phyloP scores from a whole-genome alignment of 2,888 invertebrate genomes.

The Malthinus flaveolus region DNA sequence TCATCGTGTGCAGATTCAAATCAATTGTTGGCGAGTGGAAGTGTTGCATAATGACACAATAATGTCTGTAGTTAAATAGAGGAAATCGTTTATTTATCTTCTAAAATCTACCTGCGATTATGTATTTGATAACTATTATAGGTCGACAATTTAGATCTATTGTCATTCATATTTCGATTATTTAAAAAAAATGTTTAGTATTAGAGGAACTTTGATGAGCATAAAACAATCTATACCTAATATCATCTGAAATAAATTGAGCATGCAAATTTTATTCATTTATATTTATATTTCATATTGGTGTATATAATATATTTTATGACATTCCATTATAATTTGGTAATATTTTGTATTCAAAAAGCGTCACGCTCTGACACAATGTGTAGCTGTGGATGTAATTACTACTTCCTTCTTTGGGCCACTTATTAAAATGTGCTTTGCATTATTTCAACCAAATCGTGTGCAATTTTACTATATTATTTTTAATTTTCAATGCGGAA shows the following conservation, averaged over 20 bases:
- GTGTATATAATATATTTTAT: slow-evolving; percentile 9
- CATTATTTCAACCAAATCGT: slow-evolving; percentile 25
- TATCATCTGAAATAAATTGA: slow-evolving; percentile 27
- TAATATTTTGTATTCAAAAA: slow-evolving; percentile 33
- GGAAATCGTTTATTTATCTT: slow-evolving; percentile 4
- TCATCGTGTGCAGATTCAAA: too few relatives aligned
- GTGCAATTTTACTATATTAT: slow-evolving; percentile 7
- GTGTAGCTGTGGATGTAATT: slow-evolving; percentile 26
- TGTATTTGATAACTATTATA: neutral
- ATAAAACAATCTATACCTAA: neutral
- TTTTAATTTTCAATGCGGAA: too few relatives aligned
- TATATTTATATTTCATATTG: slow-evolving; percentile 23
- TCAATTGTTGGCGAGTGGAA: too few relatives aligned
- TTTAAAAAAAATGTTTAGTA: slow-evolving; percentile 18
- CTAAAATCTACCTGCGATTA: neutral
- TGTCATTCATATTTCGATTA: slow-evolving; percentile 10
- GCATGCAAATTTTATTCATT: slow-evolving; percentile 27
- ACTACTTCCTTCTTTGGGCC: slow-evolving; percentile 24
- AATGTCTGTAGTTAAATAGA: neutral
- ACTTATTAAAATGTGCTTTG: slow-evolving; percentile 27
- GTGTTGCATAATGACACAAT: too few relatives aligned
- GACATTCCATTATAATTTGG: slow-evolving; percentile 30
- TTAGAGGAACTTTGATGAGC: too few relatives aligned
- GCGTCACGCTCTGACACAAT: slow-evolving; percentile 25
- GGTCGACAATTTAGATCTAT: neutral